A percentile compares a stretch with the other conserved stretches of the same genome.
Evolutionary conservation across 2,888 invertebrate genomes (phyloP).

Genomic region (Lepetodrilus schrolli): DNA sequence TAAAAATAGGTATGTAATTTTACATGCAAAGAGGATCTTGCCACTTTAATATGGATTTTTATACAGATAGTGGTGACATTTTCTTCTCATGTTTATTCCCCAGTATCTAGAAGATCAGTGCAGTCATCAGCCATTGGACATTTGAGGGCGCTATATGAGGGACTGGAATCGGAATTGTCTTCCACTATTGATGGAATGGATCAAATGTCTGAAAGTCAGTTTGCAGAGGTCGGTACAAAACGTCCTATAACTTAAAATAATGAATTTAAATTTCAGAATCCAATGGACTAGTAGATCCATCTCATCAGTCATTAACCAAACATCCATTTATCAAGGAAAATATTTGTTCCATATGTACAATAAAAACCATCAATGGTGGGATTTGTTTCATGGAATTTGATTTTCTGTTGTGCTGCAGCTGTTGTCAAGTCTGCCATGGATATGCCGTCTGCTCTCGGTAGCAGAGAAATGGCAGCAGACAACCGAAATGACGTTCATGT

Average conservation of each 20-base stretch:
- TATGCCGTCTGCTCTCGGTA: slow-evolving; percentile 46
- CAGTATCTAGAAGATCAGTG: neutral
- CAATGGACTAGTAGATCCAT: too few species aligned
- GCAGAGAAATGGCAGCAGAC: slow-evolving; percentile 22
- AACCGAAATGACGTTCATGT: slow-evolving; percentile 29
- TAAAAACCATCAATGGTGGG: too few species aligned
- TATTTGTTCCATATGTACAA: too few species aligned
- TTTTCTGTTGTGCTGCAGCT: slow-evolving; percentile 38
- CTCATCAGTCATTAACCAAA: too few species aligned
- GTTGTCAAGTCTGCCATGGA: slow-evolving; percentile 46
- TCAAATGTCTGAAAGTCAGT: neutral
- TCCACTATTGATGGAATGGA: neutral
- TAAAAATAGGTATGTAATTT: too few species aligned
- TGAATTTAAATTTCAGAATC: too few species aligned
- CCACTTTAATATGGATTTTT: too few species aligned
- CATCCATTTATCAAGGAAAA: too few species aligned
- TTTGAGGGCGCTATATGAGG: neutral
- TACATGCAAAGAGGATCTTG: too few species aligned
- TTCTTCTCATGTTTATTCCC: neutral
- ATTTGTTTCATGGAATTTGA: too few species aligned
- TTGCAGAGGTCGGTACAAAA: slow-evolving; percentile 14
- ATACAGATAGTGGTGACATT: too few species aligned
- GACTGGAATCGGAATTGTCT: neutral
- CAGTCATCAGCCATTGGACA: neutral
- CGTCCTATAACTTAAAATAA: too few species aligned